A percentile compares a stretch with the other conserved stretches of the same genome.
phyloP scores from a whole-genome alignment of 1,140 invertebrate species.

The Spodoptera litura region DNA sequence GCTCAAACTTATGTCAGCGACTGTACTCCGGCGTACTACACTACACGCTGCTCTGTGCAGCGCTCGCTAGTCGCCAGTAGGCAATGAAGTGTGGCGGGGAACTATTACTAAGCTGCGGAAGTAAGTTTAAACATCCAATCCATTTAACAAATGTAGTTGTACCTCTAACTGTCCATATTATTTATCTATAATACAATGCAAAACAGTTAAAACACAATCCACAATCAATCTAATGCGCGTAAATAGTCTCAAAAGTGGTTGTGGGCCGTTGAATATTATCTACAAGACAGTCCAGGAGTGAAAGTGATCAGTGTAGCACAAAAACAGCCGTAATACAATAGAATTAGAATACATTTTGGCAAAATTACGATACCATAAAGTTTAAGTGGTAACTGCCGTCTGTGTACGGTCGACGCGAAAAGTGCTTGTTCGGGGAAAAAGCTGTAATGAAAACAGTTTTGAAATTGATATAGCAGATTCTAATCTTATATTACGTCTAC shows the following conservation, averaged over 20 bases:
- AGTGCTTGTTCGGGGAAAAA: constrained; percentile 43
- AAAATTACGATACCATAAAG: constrained; percentile 45
- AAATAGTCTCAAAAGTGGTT: constrained; percentile 63
- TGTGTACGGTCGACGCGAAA: constrained; percentile 58
- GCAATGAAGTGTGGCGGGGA: not conserved
- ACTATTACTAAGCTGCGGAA: not conserved
- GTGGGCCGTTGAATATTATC: constrained; percentile 57
- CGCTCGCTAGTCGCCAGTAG: not conserved
- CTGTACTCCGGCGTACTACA: no score
- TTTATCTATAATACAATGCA: constrained; percentile 20
- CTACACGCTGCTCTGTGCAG: not conserved
- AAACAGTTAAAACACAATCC: constrained; percentile 38
- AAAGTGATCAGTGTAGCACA: constrained; percentile 36
- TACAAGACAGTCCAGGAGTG: constrained; percentile 56
- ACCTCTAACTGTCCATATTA: not conserved
- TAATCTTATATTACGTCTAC: constrained; percentile 27
- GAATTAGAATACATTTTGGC: constrained; percentile 45
- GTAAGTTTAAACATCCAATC: constrained; percentile 23
- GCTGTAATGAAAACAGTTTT: constrained; percentile 40
- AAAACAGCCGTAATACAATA: constrained; percentile 48
- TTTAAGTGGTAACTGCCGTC: constrained; percentile 58
- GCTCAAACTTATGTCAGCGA: no score
- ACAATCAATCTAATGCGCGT: constrained; percentile 59
- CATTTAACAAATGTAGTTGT: constrained; percentile 5
- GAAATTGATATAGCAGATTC: constrained; percentile 28